Conservation (phyloP, 1,140 invertebrate genomes). For the Drosophila rufa region DNA sequence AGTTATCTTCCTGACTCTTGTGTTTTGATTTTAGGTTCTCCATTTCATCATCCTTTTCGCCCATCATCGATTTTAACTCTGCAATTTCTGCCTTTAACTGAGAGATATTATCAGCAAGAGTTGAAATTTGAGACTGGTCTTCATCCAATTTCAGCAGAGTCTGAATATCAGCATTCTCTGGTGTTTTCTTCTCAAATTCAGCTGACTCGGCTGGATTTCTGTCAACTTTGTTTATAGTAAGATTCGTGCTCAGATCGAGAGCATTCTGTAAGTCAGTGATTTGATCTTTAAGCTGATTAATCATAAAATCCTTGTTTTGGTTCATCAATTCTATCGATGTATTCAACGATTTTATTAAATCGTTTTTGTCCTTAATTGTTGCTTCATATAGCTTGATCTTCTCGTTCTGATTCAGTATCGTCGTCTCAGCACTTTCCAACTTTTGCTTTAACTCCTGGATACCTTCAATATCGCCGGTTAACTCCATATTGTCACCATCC, state of each 20-base stretch:
- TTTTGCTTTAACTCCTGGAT: too few species aligned
- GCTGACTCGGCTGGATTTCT: neutral
- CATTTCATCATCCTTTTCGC: neutral
- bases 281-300: neutral
- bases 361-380: neutral
- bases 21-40: neutral
- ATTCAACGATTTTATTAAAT: too few species aligned
- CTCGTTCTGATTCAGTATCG: too few species aligned
- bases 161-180: too few species aligned
- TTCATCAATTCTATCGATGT: neutral
- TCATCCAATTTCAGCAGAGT: neutral
- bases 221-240: neutral
- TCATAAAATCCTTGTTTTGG: neutral
- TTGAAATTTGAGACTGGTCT: neutral
- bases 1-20: too few species aligned
- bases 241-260: neutral
- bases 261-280: neutral
- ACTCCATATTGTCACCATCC: neutral
- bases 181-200: neutral
- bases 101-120: too few species aligned
- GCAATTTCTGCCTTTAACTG: neutral
- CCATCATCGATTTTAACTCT: neutral
- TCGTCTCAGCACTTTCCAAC: too few species aligned
- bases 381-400: constrained; percentile 3
- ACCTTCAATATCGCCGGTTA: neutral